Percentiles rank a stretch among this genome's conserved stretches.
Evolutionary conservation across 2,888 invertebrate genomes (phyloP).

Genomic region (Orchestes rusci): DNA sequence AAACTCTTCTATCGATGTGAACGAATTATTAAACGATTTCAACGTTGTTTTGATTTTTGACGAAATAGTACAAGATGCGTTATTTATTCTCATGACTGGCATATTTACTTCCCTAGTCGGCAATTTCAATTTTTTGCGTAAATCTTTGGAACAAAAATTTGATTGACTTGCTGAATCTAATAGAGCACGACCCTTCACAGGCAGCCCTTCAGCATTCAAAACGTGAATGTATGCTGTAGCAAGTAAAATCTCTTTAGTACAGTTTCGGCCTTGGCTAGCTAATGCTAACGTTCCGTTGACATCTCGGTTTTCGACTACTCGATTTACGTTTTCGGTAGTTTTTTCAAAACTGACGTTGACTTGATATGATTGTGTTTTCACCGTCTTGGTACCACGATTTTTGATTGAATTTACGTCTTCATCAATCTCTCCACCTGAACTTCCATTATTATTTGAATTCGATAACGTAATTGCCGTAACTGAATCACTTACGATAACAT

Average conservation of each 20-base stretch:
- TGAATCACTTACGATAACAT: conserved; percentile 8
- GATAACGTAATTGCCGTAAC: too few relatives aligned
- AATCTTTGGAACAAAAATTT: conserved; percentile 8
- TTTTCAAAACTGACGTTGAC: background rate
- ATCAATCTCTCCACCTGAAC: background rate
- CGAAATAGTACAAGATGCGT: background rate
- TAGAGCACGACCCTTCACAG: conserved; percentile 13
- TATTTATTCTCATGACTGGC: conserved; percentile 1
- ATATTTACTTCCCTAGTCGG: background rate
- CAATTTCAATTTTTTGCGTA: background rate
- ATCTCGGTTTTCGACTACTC: background rate
- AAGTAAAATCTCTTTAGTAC: conserved; percentile 6
- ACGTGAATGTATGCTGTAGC: conserved; percentile 13
- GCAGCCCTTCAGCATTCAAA: conserved; percentile 6
- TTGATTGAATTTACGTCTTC: background rate
- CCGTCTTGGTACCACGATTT: background rate
- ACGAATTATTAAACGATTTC: background rate
- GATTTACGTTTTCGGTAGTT: background rate
- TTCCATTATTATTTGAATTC: background rate
- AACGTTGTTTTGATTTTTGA: background rate
- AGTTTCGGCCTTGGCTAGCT: background rate
- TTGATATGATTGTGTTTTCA: too few relatives aligned
- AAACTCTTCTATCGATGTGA: background rate
- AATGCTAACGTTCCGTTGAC: background rate
- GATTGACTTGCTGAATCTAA: conserved; percentile 18